Base-by-base conservation (phyloP, 2,888 invertebrate genomes). In the Eupithecia pulchellata region DNA sequence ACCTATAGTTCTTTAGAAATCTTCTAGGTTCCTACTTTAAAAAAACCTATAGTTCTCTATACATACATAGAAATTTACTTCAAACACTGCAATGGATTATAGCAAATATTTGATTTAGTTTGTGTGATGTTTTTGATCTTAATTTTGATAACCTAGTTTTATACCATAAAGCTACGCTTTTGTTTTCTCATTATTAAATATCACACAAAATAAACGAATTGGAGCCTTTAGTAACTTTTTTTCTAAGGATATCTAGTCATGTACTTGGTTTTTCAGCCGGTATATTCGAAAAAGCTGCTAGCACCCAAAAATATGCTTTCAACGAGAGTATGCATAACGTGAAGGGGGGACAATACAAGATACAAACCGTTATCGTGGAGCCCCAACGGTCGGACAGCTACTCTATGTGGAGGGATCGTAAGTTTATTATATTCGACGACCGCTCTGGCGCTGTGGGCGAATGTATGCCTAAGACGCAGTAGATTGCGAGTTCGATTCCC, bases 381-480 rank as follows among this genome's bases (percentile, higher is more conserved):
- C 87, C 90, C 0, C 69, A 75, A 1, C 85, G 87, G 62, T 73
- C 81, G 25, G 92, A 93, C 72, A 93, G 93, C 78, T 91, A 88
- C 73, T 86, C 89, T 1, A 82, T 89, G 13, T 91, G 91, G 90
- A 87, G 85, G 76, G 86, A 88, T 77, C 77, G 93, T 93, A 80
- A 86, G 92, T 84, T 9, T 20, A n/a, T n/a, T n/a, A n/a, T n/a
- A n/a, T n/a, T n/a, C n/a, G n/a, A n/a, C n/a, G n/a, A n/a, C n/a
- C n/a, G n/a, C n/a, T n/a, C n/a, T n/a, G n/a, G n/a, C n/a, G n/a
- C n/a, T n/a, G n/a, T n/a, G n/a, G n/a, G n/a, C n/a, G n/a, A n/a
- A n/a, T n/a, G n/a, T n/a, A n/a, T n/a, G n/a, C n/a, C n/a, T n/a
- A n/a, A n/a, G n/a, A n/a, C n/a, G n/a, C n/a, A n/a, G n/a, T n/a